Percentiles rank a stretch among this genome's conserved stretches.
These are phyloP conservation scores for Macroglossus sobrinus DNA, from an alignment of 2,113 vertebrate genomes.

Conservation along the genomic window DNA sequence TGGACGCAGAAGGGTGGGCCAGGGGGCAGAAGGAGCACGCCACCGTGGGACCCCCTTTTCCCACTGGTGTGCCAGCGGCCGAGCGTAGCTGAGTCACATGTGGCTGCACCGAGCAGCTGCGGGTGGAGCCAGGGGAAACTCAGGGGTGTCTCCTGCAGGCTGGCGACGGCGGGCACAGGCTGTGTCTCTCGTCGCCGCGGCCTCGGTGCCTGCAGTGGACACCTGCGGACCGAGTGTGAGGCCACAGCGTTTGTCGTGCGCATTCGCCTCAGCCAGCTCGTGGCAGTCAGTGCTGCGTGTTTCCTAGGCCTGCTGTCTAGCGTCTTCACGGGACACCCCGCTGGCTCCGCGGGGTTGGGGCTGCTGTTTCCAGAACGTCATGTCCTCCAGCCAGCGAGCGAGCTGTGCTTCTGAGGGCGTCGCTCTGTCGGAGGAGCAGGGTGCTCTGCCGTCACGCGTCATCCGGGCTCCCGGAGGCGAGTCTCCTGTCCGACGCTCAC, in stretches of 20 bases:
- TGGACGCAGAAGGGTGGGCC: background rate
- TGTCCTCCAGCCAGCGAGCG: background rate
- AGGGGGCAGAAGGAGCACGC: background rate
- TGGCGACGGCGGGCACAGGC: too few species aligned
- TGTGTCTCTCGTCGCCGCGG: rapidly evolving
- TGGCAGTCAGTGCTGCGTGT: background rate
- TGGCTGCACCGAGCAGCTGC: background rate
- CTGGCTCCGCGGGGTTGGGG: background rate
- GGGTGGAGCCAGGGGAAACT: background rate
- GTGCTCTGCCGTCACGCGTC: background rate
- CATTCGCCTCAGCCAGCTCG: background rate
- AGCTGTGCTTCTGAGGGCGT: background rate
- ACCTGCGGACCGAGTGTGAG: background rate
- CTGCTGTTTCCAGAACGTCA: background rate
- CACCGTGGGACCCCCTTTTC: background rate
- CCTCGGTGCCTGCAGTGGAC: rapidly evolving
- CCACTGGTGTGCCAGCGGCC: background rate
- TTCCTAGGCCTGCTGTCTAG: background rate
- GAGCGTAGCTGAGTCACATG: background rate
- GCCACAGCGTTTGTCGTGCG: rapidly evolving
- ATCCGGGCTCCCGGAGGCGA: background rate
- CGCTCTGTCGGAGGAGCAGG: background rate
- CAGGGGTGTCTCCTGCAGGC: background rate
- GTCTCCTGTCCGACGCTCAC: background rate
- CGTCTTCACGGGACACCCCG: background rate